These are phyloP conservation scores for Pampusana beccarii DNA, from an alignment of 2,113 vertebrate species.

Conservation along the genomic window DNA sequence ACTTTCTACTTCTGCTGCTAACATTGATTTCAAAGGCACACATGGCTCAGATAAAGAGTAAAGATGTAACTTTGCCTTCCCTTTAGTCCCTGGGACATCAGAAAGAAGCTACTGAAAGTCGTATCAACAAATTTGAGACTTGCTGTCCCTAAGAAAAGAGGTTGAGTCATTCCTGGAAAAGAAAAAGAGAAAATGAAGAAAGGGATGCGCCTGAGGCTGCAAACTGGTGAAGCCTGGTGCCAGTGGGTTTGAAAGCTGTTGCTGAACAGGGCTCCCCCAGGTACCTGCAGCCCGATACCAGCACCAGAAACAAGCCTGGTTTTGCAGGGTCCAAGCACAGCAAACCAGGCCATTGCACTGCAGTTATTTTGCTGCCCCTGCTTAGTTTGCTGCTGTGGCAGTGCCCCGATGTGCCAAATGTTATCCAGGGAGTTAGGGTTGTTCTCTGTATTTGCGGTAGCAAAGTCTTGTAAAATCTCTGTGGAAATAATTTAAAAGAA, in stretches of 20 bases:
- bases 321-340: neutral
- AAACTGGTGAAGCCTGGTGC: neutral
- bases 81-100: neutral
- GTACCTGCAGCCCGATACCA: neutral
- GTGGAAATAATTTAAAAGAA: neutral
- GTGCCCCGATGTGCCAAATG: neutral
- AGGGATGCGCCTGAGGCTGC: neutral
- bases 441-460: neutral
- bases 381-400: neutral
- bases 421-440: neutral
- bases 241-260: neutral
- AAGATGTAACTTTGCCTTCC: neutral
- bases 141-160: neutral
- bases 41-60: neutral
- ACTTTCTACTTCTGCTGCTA: neutral
- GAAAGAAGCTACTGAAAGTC: neutral
- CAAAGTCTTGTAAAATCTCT: neutral
- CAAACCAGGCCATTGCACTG: neutral
- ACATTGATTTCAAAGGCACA: slow-evolving; percentile 41
- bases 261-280: neutral
- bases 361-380: neutral
- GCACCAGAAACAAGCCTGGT: neutral
- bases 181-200: neutral
- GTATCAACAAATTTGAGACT: neutral
- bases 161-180: neutral